Conservation (phyloP, 2,113 vertebrate genomes). For the Antechinus stuartii region DNA sequence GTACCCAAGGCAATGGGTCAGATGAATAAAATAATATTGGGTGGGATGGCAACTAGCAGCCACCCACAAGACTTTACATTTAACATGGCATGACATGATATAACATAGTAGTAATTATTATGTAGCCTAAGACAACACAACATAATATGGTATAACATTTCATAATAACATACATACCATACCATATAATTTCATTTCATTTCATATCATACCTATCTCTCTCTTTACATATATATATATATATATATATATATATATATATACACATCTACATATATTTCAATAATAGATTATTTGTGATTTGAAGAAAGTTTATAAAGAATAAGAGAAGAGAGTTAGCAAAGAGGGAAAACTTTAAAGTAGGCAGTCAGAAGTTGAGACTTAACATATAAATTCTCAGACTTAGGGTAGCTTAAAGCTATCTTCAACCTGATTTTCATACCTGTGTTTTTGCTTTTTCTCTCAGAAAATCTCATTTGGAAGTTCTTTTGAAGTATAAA, state of each 20-base stretch:
- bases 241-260: background rate
- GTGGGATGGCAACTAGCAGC: background rate
- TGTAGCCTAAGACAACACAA: no score
- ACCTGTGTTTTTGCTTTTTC: background rate
- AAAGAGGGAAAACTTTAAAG: background rate
- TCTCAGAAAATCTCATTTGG: background rate
- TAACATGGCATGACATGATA: no score
- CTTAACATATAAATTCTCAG: background rate
- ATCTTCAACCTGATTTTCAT: background rate
- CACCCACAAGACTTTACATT: background rate
- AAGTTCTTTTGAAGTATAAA: slow-evolving; percentile 37
- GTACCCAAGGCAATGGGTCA: background rate
- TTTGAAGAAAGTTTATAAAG: background rate
- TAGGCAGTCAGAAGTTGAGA: background rate
- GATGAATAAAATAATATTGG: background rate
- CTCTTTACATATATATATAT: background rate
- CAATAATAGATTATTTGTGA: background rate
- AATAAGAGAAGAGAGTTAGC: background rate
- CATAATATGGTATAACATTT: no score
- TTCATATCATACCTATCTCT: no score
- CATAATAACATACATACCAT: no score
- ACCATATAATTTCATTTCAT: no score
- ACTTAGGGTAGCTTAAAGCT: background rate
- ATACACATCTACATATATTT: background rate
- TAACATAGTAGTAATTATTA: no score